Base-by-base conservation (phyloP, 1,140 invertebrate genomes). In the Philopotamus ludificatus region DNA sequence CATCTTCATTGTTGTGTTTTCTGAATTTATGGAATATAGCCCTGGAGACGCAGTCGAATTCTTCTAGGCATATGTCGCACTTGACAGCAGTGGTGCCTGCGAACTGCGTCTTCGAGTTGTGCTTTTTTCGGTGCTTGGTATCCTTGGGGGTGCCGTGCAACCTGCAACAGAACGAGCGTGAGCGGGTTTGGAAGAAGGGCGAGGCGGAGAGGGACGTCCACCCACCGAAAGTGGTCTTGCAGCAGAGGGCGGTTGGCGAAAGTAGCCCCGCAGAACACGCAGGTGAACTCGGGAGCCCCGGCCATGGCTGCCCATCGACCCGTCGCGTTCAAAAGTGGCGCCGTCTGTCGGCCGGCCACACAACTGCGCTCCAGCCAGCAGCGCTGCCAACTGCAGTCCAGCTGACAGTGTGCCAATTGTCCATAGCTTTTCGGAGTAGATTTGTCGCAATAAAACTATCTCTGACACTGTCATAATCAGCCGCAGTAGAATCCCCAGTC, bases 1-100 rank as follows among this genome's bases (percentile, higher is more conserved):
- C 75, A 20, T 81, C 80, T 63, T 82, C 82, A 59, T 86, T 81
- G 10, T 85, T 84, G 74, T 89, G 86, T 45, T 84, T 77, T 72
- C 83, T 85, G 72, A 86, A 87, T 73, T 86, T 86, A 74, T 89
- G 86, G 64, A 85, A 83, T 63, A 89, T 87, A 1, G 86, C 86
- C 62, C 82, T 79, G 0, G 85, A 84, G 55, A 86, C 84, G 2
- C 82, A 82, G 12, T 82, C 79, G 71, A 88, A 88, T 45, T 78
- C 71, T 73, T 84, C 79, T 12, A 75, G 73, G 72, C 85, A 87
- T 44, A 85, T 82, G 74, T 87, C 86, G 71, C 86, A 87, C 9
- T 71, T 73, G 51, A 81, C 54, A n/a, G n/a, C n/a, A n/a, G n/a
- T n/a, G n/a, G 1, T 26, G 8, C 39, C 47, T 9, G 21, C 42